phyloP scores from a whole-genome alignment of 2,797 vertebrate species.

The Loriculus beryllinus region DNA sequence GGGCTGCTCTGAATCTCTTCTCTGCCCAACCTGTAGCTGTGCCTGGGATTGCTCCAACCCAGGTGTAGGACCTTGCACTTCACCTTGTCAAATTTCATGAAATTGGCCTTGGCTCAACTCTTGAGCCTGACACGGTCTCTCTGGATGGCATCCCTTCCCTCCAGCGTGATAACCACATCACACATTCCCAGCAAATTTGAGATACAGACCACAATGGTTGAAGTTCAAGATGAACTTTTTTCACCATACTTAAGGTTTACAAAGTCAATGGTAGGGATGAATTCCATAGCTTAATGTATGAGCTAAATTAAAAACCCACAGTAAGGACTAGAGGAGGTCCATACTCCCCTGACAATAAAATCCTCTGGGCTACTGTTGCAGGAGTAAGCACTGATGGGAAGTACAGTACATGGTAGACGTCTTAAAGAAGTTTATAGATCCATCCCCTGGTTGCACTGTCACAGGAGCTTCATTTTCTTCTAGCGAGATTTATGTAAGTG shows the following conservation, averaged over 20 bases:
- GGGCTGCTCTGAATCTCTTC: neutral
- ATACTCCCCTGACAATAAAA: neutral
- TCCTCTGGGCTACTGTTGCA: neutral
- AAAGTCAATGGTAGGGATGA: neutral
- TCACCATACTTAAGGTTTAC: neutral
- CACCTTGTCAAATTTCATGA: neutral
- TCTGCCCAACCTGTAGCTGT: neutral
- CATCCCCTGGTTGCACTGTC: neutral
- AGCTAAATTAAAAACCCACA: neutral
- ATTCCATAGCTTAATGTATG: neutral
- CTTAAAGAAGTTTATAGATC: neutral
- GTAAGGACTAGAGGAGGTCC: neutral
- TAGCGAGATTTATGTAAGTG: neutral
- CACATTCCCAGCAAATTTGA: neutral
- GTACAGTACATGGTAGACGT: neutral
- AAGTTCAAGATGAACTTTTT: neutral
- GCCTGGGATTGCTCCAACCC: neutral
- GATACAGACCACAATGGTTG: neutral
- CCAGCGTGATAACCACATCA: neutral
- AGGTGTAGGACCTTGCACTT: neutral
- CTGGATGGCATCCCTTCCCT: neutral
- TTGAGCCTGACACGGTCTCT: neutral
- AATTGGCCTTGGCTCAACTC: neutral
- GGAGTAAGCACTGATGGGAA: neutral
- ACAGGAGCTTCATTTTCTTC: neutral